phyloP scores from a whole-genome alignment of 1,140 invertebrate species.

The Micrasema minimum region DNA sequence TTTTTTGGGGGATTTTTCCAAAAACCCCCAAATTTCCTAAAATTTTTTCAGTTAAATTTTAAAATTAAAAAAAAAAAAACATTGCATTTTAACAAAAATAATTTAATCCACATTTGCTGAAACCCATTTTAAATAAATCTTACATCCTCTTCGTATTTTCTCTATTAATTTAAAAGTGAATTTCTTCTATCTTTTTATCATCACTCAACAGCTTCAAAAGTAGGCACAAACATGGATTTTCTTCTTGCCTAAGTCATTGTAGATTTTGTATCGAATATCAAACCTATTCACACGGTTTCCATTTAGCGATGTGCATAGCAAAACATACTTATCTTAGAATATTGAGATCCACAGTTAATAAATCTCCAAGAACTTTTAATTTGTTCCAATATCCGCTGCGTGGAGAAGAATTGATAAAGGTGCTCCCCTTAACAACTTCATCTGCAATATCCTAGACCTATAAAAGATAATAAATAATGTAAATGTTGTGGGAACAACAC shows the following conservation, averaged over 20 bases:
- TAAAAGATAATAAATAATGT: too few relatives aligned
- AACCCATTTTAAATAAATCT: neutral
- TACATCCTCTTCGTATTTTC: constrained; percentile 46
- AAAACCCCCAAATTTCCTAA: too few relatives aligned
- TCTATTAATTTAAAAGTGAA: constrained; percentile 47
- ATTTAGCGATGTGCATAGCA: neutral
- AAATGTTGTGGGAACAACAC: too few relatives aligned
- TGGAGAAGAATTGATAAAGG: constrained; percentile 42
- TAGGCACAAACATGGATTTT: constrained; percentile 34
- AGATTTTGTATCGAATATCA: neutral
- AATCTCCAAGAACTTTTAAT: constrained; percentile 50
- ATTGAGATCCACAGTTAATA: constrained; percentile 50
- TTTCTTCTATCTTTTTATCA: constrained; percentile 46
- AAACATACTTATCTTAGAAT: constrained; percentile 17
- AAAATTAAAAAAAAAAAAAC: too few relatives aligned
- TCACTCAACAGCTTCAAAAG: constrained; percentile 43
- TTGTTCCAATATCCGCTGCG: constrained; percentile 45
- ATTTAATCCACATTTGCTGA: too few relatives aligned
- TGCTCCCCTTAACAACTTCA: constrained; percentile 17
- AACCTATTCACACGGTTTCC: neutral
- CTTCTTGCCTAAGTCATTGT: constrained; percentile 35
- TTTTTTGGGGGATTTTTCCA: too few relatives aligned
- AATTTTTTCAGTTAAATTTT: too few relatives aligned
- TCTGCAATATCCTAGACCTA: too few relatives aligned
- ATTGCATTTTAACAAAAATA: too few relatives aligned